Conservation (phyloP, 2,888 invertebrate species). For the Acholoe squamosa region DNA sequence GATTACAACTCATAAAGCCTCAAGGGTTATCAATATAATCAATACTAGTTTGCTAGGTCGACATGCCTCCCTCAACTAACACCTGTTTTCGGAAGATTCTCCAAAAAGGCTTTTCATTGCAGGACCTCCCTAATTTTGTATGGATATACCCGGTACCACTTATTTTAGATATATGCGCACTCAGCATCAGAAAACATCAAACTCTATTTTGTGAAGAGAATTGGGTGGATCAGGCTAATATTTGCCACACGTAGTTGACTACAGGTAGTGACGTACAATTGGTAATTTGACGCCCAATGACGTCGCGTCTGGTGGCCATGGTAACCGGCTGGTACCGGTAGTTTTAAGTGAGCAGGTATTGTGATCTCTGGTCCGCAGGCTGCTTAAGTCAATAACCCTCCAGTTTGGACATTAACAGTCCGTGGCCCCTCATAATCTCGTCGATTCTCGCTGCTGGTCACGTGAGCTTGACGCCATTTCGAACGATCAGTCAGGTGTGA, state of each 20-base stretch:
- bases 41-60: conserved; percentile 24
- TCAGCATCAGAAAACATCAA: too few relatives aligned
- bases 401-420: neutral
- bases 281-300: neutral
- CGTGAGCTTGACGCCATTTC: neutral
- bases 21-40: neutral
- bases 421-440: neutral
- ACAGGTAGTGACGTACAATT: neutral
- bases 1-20: neutral
- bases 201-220: too few relatives aligned
- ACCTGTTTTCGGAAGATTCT: neutral
- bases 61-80: neutral
- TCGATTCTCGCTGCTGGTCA: neutral
- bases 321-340: neutral
- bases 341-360: conserved; percentile 31
- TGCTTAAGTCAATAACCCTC: conserved; percentile 17
- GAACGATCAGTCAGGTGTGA: neutral
- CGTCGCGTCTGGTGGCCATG: conserved; percentile 10
- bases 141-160: too few relatives aligned
- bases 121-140: too few relatives aligned
- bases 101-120: neutral
- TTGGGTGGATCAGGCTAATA: too few relatives aligned
- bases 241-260: too few relatives aligned
- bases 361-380: neutral
- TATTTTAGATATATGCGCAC: too few relatives aligned